Base-by-base conservation (phyloP, 2,113 vertebrate genomes). In the Irena cyanogastra region DNA sequence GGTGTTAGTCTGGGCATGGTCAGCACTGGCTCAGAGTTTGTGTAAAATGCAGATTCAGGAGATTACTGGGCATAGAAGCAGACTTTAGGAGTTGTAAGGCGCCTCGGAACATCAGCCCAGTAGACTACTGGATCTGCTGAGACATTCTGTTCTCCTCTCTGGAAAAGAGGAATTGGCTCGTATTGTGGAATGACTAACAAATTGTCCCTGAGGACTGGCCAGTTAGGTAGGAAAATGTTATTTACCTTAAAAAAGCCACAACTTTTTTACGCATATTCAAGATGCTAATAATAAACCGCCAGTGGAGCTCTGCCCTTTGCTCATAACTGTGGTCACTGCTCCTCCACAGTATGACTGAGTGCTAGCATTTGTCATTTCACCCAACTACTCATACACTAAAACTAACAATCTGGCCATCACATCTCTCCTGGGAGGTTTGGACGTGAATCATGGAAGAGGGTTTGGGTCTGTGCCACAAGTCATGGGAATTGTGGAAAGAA, bases 141-240 rank as follows among this genome's bases (percentile, higher is more conserved):
- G 82, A 89, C 22, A 3, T 89, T 93, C 86, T 92, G 83, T 89
- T 80, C 92, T 72, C 63, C 81, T 79, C 76, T 89, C 50, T 97
- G 94, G 89, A 97, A 96, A 95, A 92, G 93, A 83, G 45, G 33
- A 95, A 52, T 77, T 97, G 97, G 93, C 95, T 47, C 2, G 3
- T 71, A 42, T 61, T 91, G 70, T 95, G 95, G 93, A 96, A 93
- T 95, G 84, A 96, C 90, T 95, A 95, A 96, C 89, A 96, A 93
- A 94, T 72, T 83, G 87, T 93, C 93, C 52, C 89, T 35, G 54
- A 96, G 69, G 89, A 83, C 52, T 84, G 84, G 92, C 72, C 83
- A 90, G 95, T 86, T 95, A 96, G 95, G 94, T 94, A 96, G 97
- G 95, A 95, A 96, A 90, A 94, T 95, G 81, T 96, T 95, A 94